A percentile compares a stretch with the other conserved stretches of the same genome.
Conservation (phyloP, 2,888 invertebrate genomes). For the Lissonota sp. region DNA sequence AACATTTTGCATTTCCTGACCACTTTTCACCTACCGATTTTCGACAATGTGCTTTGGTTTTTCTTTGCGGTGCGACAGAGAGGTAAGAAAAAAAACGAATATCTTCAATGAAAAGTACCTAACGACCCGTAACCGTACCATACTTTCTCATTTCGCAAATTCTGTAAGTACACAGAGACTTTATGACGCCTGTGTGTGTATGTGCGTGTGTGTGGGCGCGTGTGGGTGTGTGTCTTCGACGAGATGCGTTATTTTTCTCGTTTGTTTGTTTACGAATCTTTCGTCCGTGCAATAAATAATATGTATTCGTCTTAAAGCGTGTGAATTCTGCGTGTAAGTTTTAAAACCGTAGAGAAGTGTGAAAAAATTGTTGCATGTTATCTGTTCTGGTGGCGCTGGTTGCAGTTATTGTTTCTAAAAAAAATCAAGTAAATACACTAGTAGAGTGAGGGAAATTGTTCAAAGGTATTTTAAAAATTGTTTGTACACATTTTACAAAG, state of each 20-base stretch:
- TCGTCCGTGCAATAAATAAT: slow-evolving; percentile 29
- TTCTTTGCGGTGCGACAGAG: neutral
- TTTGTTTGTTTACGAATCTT: slow-evolving; percentile 18
- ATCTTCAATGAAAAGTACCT: slow-evolving; percentile 32
- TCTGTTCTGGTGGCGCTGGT: slow-evolving; percentile 44
- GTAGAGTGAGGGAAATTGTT: slow-evolving; percentile 14
- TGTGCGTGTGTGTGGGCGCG: slow-evolving; percentile 40
- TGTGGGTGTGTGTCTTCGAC: slow-evolving; percentile 35
- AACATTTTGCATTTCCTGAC: neutral
- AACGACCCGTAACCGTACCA: slow-evolving; percentile 56
- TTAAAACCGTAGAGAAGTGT: slow-evolving; percentile 39
- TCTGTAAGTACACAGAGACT: slow-evolving; percentile 60
- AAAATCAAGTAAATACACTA: slow-evolving; percentile 2
- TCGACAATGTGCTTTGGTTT: neutral
- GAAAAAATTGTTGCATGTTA: slow-evolving; percentile 53
- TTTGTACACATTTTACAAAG: neutral
- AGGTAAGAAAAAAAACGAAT: slow-evolving; percentile 38
- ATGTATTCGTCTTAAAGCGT: slow-evolving; percentile 37
- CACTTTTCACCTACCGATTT: neutral
- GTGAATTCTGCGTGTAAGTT: slow-evolving; percentile 36
- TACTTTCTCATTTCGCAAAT: slow-evolving; percentile 60
- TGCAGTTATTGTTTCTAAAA: slow-evolving; percentile 3
- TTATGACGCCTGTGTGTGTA: slow-evolving; percentile 36
- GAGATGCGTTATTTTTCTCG: slow-evolving; percentile 30
- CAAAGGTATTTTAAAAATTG: neutral